A percentile compares a stretch with the other conserved stretches of the same genome.
Evolutionary conservation across 1,140 invertebrate species (phyloP).

Genomic region (Brachionus sp.): DNA sequence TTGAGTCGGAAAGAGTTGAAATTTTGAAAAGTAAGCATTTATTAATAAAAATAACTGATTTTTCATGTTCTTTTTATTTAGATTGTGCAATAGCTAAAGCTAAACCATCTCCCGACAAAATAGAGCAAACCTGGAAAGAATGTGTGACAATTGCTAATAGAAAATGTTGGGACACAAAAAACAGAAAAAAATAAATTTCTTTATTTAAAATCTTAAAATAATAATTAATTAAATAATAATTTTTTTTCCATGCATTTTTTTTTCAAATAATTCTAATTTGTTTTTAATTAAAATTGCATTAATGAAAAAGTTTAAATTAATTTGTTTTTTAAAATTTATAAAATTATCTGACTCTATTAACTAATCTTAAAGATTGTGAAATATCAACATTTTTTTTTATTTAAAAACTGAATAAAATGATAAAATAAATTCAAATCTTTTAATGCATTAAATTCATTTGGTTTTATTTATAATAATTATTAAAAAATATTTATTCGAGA

Average conservation of each 20-base stretch:
- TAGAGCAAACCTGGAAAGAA: conserved; percentile 7
- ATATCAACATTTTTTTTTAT: no score
- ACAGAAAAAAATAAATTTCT: background rate
- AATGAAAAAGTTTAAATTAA: no score
- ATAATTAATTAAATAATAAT: background rate
- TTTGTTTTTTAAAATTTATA: no score
- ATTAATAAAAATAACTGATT: background rate
- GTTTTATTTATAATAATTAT: background rate
- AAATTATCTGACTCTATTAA: no score
- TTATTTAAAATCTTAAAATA: background rate
- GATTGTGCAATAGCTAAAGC: no score
- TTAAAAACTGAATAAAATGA: background rate
- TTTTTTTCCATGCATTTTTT: background rate
- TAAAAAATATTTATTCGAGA: background rate
- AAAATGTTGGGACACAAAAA: background rate
- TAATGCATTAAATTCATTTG: background rate
- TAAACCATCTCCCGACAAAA: background rate
- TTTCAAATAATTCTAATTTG: background rate
- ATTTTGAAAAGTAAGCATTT: conserved; percentile 15
- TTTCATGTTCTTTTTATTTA: background rate
- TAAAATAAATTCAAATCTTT: no score
- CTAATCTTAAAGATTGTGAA: no score
- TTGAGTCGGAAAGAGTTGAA: background rate
- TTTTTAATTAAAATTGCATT: background rate
- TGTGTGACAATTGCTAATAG: no score